These are phyloP conservation scores for Xiphorhynchus elegans DNA, from an alignment of 2,113 vertebrate genomes.

Conservation along the genomic window DNA sequence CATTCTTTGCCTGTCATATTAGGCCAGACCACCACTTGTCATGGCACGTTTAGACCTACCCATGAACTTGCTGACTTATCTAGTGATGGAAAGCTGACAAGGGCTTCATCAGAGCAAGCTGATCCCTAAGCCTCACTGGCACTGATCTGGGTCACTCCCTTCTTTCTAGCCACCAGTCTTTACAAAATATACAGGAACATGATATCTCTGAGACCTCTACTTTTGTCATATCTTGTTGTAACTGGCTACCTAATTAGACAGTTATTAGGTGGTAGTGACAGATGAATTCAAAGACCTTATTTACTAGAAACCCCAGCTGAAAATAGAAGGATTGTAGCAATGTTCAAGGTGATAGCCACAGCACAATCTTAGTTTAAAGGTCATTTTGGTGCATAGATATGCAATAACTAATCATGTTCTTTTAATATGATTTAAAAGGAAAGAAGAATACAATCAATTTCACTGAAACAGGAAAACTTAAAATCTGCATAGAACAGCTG, in stretches of 20 bases:
- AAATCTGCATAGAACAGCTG: background rate
- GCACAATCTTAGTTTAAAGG: background rate
- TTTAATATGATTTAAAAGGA: background rate
- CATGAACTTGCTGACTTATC: background rate
- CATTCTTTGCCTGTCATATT: background rate
- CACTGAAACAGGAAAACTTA: background rate
- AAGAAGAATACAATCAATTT: background rate
- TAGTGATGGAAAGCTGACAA: background rate
- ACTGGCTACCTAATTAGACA: background rate
- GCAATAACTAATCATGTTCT: background rate
- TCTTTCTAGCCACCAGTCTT: background rate
- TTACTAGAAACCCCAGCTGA: background rate
- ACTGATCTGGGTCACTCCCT: background rate
- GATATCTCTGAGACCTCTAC: background rate
- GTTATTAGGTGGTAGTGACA: slow-evolving; percentile 6
- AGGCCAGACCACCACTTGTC: background rate
- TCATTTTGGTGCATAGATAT: background rate
- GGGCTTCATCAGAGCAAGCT: background rate
- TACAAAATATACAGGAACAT: background rate
- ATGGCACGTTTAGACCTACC: background rate
- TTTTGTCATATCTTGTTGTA: background rate
- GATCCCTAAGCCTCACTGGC: background rate
- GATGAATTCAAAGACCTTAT: background rate
- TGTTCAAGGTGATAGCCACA: background rate
- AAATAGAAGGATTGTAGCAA: background rate